These are phyloP conservation scores for Chelon auratus DNA, from an alignment of 2,797 vertebrate genomes.

Conservation along the genomic window DNA sequence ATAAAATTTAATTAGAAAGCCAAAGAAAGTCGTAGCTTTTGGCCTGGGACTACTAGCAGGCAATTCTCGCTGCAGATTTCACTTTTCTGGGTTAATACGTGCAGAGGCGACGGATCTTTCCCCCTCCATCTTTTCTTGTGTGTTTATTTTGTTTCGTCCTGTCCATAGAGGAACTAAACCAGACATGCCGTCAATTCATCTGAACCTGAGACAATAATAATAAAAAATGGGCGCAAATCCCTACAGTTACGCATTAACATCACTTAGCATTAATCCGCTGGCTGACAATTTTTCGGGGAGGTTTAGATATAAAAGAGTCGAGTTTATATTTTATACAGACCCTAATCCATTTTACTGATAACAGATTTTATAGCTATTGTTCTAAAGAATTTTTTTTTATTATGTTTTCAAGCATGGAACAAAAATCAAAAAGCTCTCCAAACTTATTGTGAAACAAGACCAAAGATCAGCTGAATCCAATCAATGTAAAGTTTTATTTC, in stretches of 20 bases:
- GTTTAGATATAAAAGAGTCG: not conserved
- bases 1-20: constrained; percentile 94
- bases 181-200: too few relatives aligned
- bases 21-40: constrained; percentile 91
- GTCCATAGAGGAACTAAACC: not conserved
- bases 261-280: not conserved
- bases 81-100: constrained; percentile 83
- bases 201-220: too few relatives aligned
- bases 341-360: not conserved
- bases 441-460: constrained; percentile 39
- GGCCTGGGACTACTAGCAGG: constrained; percentile 86
- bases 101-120: constrained; percentile 85
- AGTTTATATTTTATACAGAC: not conserved
- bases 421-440: constrained; percentile 39
- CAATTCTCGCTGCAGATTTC: constrained; percentile 86
- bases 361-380: constrained; percentile 1
- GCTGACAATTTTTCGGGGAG: not conserved
- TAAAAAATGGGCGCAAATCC: not conserved
- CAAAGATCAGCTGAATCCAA: constrained; percentile 73
- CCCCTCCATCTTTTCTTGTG: not conserved
- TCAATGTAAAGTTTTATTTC: constrained; percentile 94
- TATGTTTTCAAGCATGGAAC: not conserved
- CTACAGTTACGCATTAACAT: not conserved
- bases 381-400: not conserved
- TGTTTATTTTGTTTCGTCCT: not conserved